Evolutionary conservation across 30 jellyfish, hydroid and myxozoan genomes (phyloP).

Genomic region (Hydractinia echinata): DNA sequence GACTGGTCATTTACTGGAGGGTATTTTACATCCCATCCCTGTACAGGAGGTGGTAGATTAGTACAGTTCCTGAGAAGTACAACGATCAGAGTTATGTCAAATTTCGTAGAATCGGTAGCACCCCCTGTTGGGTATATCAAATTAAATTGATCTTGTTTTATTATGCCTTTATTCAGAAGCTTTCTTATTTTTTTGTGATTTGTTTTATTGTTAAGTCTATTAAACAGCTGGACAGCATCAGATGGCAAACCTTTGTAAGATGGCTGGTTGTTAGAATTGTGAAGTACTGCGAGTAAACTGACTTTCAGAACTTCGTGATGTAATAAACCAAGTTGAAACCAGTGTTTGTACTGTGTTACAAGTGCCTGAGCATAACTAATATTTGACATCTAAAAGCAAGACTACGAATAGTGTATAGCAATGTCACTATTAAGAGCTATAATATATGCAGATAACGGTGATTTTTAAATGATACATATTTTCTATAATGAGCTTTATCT

Average conservation of each 20-base stretch:
- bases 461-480: no score
- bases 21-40: not conserved
- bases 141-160: not conserved
- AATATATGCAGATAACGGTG: no score
- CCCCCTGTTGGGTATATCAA: not conserved
- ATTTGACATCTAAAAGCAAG: no score
- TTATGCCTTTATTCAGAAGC: not conserved
- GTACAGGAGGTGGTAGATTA: not conserved
- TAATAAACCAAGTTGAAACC: not conserved
- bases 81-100: not conserved
- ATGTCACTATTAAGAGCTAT: no score
- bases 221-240: not conserved
- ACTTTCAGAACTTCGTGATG: not conserved
- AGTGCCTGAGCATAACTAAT: not conserved
- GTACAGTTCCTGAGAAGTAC: not conserved
- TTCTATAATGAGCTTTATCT: no score
- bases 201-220: not conserved
- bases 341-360: not conserved
- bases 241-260: not conserved
- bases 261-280: not conserved
- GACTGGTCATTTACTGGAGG: slow-evolving; percentile 7
- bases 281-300: not conserved
- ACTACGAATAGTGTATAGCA: no score
- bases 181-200: not conserved
- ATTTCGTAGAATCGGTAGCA: not conserved